Evolutionary conservation across 2,797 vertebrate genomes (phyloP).

Genomic region (Eurystomus glaucurus): DNA sequence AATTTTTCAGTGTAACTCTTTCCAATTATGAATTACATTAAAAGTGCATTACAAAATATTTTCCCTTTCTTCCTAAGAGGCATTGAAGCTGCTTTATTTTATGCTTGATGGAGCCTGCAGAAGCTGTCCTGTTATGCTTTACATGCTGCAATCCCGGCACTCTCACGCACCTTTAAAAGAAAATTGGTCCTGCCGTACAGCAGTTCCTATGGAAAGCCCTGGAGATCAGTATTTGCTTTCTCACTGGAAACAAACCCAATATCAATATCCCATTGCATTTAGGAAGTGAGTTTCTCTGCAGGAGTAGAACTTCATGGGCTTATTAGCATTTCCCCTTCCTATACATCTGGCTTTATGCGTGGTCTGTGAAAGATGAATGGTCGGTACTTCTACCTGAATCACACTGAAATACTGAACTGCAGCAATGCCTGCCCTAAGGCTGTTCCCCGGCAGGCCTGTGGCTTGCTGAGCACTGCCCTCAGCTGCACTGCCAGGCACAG

Average conservation of each 20-base stretch:
- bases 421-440: fast-evolving
- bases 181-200: not conserved
- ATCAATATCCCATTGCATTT: not conserved
- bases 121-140: not conserved
- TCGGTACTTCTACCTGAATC: not conserved
- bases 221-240: not conserved
- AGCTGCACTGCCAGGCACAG: fast-evolving
- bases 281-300: not conserved
- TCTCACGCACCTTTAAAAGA: not conserved
- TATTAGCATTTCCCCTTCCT: not conserved
- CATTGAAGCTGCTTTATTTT: not conserved
- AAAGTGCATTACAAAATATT: slow-evolving; percentile 68
- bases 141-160: not conserved
- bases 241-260: not conserved
- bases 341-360: not conserved
- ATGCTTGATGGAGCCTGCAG: not conserved
- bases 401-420: not conserved
- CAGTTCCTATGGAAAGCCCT: not conserved
- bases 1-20: slow-evolving; percentile 4
- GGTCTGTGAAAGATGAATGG: not conserved
- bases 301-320: not conserved
- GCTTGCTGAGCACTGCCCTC: not conserved
- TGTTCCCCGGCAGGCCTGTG: not conserved
- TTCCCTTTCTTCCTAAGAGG: slow-evolving; percentile 41
- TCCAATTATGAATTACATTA: slow-evolving; percentile 29